A percentile compares a stretch with the other conserved stretches of the same genome.
Evolutionary conservation across 2,113 vertebrate species (phyloP).

Genomic region (Cnemophilus loriae): DNA sequence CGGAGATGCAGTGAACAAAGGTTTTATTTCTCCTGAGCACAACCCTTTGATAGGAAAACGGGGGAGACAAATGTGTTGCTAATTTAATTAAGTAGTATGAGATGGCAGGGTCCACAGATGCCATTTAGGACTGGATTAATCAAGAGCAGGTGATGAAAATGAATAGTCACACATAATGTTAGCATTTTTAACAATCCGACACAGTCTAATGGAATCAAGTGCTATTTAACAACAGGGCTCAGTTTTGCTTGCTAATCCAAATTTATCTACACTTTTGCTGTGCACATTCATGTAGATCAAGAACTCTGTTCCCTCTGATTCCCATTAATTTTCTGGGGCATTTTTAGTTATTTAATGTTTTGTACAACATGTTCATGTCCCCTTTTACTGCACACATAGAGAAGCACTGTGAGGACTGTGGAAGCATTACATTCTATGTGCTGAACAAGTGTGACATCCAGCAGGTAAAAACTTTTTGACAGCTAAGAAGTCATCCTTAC

Average conservation of each 20-base stretch:
- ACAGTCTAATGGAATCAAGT: constrained; percentile 68
- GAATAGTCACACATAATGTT: constrained; percentile 77
- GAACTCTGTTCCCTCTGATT: constrained; percentile 15
- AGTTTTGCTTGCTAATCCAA: constrained; percentile 67
- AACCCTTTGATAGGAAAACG: constrained; percentile 78
- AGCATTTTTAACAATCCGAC: constrained; percentile 73
- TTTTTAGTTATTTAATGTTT: constrained; percentile 47
- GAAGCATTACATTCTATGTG: not conserved
- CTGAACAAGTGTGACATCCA: not conserved
- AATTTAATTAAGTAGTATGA: constrained; percentile 85
- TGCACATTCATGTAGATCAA: constrained; percentile 55
- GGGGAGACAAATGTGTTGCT: constrained; percentile 81
- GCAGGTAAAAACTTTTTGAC: not conserved
- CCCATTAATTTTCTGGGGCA: constrained; percentile 47
- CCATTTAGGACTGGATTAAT: constrained; percentile 76
- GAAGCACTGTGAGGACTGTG: not conserved
- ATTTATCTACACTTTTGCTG: constrained; percentile 37
- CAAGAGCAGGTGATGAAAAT: constrained; percentile 79
- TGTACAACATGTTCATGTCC: not conserved
- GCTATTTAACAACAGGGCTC: constrained; percentile 62
- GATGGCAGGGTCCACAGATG: constrained; percentile 75
- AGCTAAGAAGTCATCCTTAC: not conserved
- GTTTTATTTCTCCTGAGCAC: constrained; percentile 79
- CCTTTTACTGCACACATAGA: not conserved
- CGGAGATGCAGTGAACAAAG: constrained; percentile 74